Evolutionary conservation across 1,140 invertebrate species (phyloP), one percentile per base, ranked within the genome.

Genomic region (Geopemphigus sp.): DNA sequence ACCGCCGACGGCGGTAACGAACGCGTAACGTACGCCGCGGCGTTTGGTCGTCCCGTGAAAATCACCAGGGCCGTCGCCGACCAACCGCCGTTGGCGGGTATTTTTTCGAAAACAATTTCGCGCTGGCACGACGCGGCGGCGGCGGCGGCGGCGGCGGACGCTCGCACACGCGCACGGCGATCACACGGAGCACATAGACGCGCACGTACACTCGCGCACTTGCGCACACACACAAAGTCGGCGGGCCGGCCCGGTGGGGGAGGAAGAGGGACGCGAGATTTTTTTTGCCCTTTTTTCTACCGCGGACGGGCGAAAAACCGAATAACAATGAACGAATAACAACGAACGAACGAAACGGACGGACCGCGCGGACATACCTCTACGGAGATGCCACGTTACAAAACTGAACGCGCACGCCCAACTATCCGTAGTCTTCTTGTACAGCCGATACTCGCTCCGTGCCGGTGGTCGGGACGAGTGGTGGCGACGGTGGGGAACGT

Each of bases 341-440:
- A 3, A 8, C 32, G 8, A 39, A 39, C 32, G 32, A n/a, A n/a
- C n/a, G 32, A 39, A 8, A 39, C 47, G 29, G 63, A 68, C 66
- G 66, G 45, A 68, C 72, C 15, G 74, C 56, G 19, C 56, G 17
- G n/a, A 12, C 47, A 39, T 61, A 63, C 74, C 57, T 78, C 22
- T 63, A 14, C 74, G 74, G 39, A 39, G 74, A 63, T 78, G 74
- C 74, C 74, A 78, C 74, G 74, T 78, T 78, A 78, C 74, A 39
- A 47, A 61, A 78, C 74, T 78, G 57, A 78, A 26, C 74, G 57
- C 32, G 73, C 73, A 29, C 73, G 63, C 63, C 3, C 63, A 24
- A 17, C 63, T 22, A 22, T 5, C 15, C 19, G 53, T 17, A 54
- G 57, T 32, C n/a, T n/a, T n/a, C 14, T 26, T 45, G 45, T 14